Conservation (phyloP, 2,113 vertebrate species). For the Clarias magur region DNA sequence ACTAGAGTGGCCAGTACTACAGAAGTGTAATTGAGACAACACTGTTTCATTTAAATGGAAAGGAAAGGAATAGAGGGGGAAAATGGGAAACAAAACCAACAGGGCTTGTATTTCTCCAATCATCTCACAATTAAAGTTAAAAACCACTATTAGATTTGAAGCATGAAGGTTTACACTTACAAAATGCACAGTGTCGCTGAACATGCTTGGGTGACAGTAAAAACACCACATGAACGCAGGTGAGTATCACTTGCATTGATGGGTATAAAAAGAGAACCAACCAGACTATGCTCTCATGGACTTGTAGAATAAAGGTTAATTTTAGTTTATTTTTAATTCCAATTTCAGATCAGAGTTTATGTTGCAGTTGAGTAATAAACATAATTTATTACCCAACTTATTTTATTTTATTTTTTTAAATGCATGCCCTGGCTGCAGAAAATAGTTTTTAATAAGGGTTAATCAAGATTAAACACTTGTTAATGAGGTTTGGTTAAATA, state of each 20-base stretch:
- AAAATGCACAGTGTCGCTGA: neutral
- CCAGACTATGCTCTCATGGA: neutral
- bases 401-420: too few species aligned
- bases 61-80: neutral
- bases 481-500: too few species aligned
- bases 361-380: neutral
- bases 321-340: neutral
- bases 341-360: neutral
- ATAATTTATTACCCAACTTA: neutral
- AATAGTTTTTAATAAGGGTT: too few species aligned
- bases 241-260: neutral
- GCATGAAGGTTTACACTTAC: neutral
- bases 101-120: neutral
- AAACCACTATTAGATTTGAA: neutral
- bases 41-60: constrained; percentile 4
- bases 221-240: neutral
- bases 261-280: neutral
- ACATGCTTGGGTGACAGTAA: neutral
- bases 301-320: neutral
- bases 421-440: too few species aligned
- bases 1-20: constrained; percentile 12
- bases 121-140: neutral
- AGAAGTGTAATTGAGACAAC: neutral
- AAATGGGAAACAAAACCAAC: neutral
- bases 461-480: too few species aligned